Evolutionary conservation across 2,113 vertebrate genomes (phyloP).

Genomic region (Tragelaphus buxtoni): DNA sequence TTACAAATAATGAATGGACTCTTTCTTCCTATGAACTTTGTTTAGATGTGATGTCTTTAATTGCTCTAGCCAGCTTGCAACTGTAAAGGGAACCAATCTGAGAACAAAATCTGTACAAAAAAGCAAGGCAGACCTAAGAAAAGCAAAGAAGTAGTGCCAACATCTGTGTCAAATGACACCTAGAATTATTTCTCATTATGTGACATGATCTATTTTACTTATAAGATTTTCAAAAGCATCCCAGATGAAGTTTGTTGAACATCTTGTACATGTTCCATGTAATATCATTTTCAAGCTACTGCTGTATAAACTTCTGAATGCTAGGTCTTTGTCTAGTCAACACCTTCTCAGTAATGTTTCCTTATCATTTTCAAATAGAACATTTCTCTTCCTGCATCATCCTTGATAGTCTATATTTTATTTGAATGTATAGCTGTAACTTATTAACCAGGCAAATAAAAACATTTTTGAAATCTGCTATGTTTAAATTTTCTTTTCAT

Average conservation of each 20-base stretch:
- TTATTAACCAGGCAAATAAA: background rate
- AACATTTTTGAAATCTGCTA: background rate
- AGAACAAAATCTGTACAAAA: background rate
- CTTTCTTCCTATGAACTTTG: background rate
- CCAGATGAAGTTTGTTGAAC: background rate
- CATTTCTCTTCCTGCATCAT: background rate
- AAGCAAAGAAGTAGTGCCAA: background rate
- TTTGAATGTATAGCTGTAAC: background rate
- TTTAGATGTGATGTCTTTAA: background rate
- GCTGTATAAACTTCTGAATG: background rate
- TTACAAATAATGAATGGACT: background rate
- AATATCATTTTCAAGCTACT: background rate
- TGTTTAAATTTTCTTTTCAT: background rate
- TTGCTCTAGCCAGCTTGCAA: background rate
- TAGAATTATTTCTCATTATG: background rate
- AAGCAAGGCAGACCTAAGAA: background rate
- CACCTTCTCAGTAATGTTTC: background rate
- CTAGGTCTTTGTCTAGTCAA: background rate
- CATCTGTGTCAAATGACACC: background rate
- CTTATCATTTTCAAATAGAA: background rate
- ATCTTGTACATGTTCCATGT: background rate
- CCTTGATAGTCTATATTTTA: background rate
- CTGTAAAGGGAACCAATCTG: background rate
- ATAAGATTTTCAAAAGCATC: background rate
- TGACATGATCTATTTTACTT: background rate